Base-by-base conservation (phyloP, 2,888 invertebrate genomes). In the Chrysopilus asiliformis region DNA sequence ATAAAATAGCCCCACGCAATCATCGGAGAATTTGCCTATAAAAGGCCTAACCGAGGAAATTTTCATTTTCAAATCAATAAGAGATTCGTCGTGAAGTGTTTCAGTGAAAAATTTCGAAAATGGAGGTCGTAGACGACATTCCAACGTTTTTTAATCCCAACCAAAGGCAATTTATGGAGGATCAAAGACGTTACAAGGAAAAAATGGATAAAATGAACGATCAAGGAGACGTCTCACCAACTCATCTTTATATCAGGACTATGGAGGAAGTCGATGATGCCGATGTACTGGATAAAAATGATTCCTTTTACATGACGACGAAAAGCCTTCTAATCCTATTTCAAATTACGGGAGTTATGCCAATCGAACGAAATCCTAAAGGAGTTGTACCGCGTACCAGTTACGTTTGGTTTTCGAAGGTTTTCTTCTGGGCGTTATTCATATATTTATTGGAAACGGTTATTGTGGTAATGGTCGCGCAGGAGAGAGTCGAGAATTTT, bases 331-430 rank as follows among this genome's bases (percentile, higher is more conserved):
- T 80, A 43, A 74, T 76, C 1, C 59, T 80, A 4, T 80, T 80
- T 49, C 79, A 80, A 56, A 74, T 79, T 27, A 79, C 77, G 79
- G 79, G 79, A 3, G 67, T 79, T 0, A 79, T 79, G 79, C 79
- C 79, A 1, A 76, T 80, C 27, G 76, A 77, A 66, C 66, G 79
- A 28, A 73, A 73, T 31, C 68, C 72, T 3, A 67, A 64, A 48
- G 39, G 59, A 51, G 57, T 67, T 58, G 35, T 66, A 55, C 41
- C 64, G 45, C 47, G 73, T 0, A 74, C 75, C 0, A 72, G 71
- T 10, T 75, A 57, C 49, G 70, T 70, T 34, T 79, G 77, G 76
- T 67, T 70, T 42, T 79, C 79, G 1, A 71, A 70, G 44, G 72
- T 75, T 4, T 72, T 76, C 8, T 55, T 75, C 32, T 79, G 76